These are phyloP conservation scores for Arnoldichthys spilopterus DNA, from an alignment of 2,797 vertebrate species.

Conservation along the genomic window DNA sequence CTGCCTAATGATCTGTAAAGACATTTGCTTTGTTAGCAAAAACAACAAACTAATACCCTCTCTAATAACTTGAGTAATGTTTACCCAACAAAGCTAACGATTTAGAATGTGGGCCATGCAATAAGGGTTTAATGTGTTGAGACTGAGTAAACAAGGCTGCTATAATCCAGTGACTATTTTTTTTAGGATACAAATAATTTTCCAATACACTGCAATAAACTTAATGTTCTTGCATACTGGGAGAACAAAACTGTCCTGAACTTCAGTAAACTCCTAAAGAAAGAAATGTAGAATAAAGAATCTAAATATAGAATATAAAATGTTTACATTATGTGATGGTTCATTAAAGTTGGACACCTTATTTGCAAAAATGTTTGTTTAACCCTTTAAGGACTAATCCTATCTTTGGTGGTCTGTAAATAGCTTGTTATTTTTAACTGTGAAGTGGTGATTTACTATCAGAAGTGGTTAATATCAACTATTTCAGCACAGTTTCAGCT, in stretches of 20 bases:
- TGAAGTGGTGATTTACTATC: too few relatives aligned
- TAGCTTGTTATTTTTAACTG: too few relatives aligned
- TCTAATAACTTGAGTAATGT: slow-evolving; percentile 28
- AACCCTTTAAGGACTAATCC: too few relatives aligned
- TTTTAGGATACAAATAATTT: not conserved
- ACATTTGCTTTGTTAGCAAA: slow-evolving; percentile 38
- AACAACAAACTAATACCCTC: slow-evolving; percentile 13
- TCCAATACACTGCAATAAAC: not conserved
- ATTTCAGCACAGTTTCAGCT: too few relatives aligned
- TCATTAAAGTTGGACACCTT: too few relatives aligned
- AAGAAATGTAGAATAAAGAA: not conserved
- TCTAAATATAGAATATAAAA: not conserved
- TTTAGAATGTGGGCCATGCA: slow-evolving; percentile 1
- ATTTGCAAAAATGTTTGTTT: too few relatives aligned
- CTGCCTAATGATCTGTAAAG: slow-evolving; percentile 49
- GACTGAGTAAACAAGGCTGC: not conserved
- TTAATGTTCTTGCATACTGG: not conserved
- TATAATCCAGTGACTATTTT: not conserved
- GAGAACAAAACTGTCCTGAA: not conserved
- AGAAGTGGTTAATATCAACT: too few relatives aligned
- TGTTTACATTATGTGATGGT: not conserved
- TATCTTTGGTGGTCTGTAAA: too few relatives aligned
- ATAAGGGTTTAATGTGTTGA: not conserved
- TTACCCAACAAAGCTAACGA: slow-evolving; percentile 31
- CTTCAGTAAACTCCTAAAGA: not conserved